Evolutionary conservation across 2,888 invertebrate species (phyloP).

Genomic region (Biston stratarius): DNA sequence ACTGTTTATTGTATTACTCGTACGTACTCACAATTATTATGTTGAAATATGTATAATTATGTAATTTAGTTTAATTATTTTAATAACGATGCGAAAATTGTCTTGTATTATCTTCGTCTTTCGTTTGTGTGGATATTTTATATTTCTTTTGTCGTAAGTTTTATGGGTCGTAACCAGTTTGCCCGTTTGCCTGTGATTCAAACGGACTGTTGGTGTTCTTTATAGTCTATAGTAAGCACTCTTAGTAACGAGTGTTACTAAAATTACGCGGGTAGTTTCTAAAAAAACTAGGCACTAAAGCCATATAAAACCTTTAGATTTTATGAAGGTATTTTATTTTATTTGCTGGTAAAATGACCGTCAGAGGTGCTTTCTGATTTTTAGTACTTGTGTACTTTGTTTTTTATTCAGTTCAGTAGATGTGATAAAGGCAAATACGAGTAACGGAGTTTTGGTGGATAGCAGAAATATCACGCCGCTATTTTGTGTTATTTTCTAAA

Average conservation of each 20-base stretch:
- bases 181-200: constrained; percentile 27
- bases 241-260: constrained; percentile 31
- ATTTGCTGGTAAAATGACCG: constrained; percentile 18
- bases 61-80: background rate
- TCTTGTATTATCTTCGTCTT: background rate
- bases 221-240: constrained; percentile 32
- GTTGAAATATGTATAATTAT: background rate
- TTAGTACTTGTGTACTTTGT: background rate
- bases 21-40: background rate
- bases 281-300: constrained; percentile 26
- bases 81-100: constrained; percentile 3
- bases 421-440: background rate
- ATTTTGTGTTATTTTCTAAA: too few relatives aligned
- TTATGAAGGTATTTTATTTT: constrained; percentile 27
- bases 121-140: constrained; percentile 22
- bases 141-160: constrained; percentile 25
- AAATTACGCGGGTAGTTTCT: constrained; percentile 29
- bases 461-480: too few relatives aligned
- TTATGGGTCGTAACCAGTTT: constrained; percentile 32
- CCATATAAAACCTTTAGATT: constrained; percentile 26
- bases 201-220: constrained; percentile 35
- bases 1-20: too few relatives aligned
- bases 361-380: constrained; percentile 13
- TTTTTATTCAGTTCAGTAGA: background rate
- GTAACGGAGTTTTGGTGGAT: too few relatives aligned